Conservation (phyloP, 2,113 vertebrate species). For the Phyllostomus hastatus region DNA sequence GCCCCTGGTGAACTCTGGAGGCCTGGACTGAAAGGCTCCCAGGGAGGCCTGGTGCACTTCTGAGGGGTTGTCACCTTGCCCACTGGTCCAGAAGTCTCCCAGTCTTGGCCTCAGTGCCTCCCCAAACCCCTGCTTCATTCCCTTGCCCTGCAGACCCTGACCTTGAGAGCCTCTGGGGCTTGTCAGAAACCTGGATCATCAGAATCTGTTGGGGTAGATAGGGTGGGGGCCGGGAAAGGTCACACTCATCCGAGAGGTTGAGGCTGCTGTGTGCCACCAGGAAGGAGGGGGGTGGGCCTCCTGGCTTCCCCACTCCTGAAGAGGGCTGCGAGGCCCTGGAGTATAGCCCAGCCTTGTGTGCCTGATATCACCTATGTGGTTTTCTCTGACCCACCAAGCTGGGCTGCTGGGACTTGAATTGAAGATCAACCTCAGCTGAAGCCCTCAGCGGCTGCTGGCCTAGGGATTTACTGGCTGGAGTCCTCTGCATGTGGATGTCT, state of each 20-base stretch:
- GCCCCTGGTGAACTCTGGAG: neutral
- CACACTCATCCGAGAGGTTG: neutral
- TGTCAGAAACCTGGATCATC: neutral
- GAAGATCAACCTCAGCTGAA: neutral
- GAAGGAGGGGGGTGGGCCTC: neutral
- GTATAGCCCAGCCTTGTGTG: neutral
- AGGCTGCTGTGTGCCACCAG: neutral
- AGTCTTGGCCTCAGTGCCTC: neutral
- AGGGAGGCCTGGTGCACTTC: neutral
- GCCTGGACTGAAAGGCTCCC: neutral
- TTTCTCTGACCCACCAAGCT: neutral
- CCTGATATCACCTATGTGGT: neutral
- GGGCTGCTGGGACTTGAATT: neutral
- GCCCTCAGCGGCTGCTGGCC: neutral
- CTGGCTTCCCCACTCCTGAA: neutral
- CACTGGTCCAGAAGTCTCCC: neutral
- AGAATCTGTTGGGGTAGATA: neutral
- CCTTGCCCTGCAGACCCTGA: neutral
- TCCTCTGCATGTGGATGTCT: neutral
- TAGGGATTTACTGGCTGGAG: accelerated
- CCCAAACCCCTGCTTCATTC: neutral
- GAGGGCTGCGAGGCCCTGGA: neutral
- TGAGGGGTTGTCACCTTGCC: neutral
- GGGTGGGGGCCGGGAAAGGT: neutral
- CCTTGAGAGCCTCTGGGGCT: neutral